phyloP scores from a whole-genome alignment of 2,888 invertebrate species.

The Polia nebulosa region DNA sequence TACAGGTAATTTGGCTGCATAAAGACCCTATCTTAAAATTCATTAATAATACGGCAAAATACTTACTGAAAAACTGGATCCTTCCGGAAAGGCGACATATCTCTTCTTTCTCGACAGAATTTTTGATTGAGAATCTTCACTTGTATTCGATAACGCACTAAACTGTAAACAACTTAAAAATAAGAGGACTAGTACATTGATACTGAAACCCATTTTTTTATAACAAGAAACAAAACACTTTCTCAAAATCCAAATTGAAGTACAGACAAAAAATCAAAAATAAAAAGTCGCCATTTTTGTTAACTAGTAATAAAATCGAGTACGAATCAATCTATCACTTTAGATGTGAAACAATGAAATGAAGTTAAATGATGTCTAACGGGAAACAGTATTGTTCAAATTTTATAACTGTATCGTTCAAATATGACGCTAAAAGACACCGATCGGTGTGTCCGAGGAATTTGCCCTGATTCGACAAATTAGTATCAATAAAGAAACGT shows the following conservation, averaged over 20 bases:
- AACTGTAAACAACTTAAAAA: slow-evolving; percentile 64
- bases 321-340: neutral
- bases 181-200: slow-evolving; percentile 47
- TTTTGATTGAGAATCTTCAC: slow-evolving; percentile 66
- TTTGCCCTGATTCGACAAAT: slow-evolving; percentile 43
- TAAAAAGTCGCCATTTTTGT: neutral
- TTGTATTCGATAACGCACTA: slow-evolving; percentile 52
- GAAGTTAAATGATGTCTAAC: slow-evolving; percentile 44
- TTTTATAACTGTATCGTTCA: slow-evolving; percentile 53
- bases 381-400: slow-evolving; percentile 41
- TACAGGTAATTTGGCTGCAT: no score
- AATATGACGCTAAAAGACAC: slow-evolving; percentile 50
- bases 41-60: no score
- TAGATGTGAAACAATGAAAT: slow-evolving; percentile 25
- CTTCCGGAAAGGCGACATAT: slow-evolving; percentile 93
- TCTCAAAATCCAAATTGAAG: neutral
- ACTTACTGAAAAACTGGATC: slow-evolving; percentile 93
- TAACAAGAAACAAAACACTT: neutral
- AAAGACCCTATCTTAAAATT: no score
- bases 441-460: slow-evolving; percentile 29
- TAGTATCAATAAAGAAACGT: slow-evolving; percentile 39
- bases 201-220: slow-evolving; percentile 60
- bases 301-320: neutral
- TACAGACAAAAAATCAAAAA: neutral
- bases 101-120: slow-evolving; percentile 91